These are phyloP conservation scores for Tamandua tetradactyla DNA, from an alignment of 2,797 vertebrate genomes.

Conservation along the genomic window DNA sequence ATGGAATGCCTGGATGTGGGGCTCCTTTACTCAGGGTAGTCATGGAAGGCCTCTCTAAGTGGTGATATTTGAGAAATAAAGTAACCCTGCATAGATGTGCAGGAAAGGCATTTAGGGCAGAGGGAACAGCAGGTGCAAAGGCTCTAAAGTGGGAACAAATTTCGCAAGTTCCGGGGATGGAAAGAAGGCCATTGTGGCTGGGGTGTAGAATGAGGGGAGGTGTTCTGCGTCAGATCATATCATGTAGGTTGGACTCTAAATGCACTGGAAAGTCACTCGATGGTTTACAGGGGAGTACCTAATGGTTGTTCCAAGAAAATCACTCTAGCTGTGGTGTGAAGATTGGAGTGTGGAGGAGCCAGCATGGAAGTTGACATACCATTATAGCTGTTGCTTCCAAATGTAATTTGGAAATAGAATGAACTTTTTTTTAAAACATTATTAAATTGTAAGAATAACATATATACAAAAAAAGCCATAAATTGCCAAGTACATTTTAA, in stretches of 20 bases:
- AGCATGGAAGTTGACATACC: neutral
- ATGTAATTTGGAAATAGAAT: slow-evolving; percentile 16
- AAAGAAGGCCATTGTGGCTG: neutral
- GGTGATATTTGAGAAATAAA: neutral
- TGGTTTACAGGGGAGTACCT: neutral
- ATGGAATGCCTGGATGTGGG: neutral
- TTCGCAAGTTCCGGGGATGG: neutral
- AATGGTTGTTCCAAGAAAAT: neutral
- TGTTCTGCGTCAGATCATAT: neutral
- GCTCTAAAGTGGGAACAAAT: neutral
- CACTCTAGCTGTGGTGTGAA: neutral
- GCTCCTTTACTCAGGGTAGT: neutral
- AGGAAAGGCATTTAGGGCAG: neutral
- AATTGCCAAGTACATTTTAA: too few species aligned
- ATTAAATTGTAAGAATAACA: too few species aligned
- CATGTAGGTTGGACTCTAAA: neutral
- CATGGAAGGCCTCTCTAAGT: neutral
- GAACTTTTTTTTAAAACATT: too few species aligned
- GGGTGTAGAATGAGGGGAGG: neutral
- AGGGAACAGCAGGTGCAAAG: neutral
- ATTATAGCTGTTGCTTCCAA: neutral
- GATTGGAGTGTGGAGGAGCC: neutral
- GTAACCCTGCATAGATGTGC: neutral
- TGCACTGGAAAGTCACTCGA: neutral
- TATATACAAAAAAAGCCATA: too few species aligned